A percentile compares a stretch with the other conserved stretches of the same genome.
Conservation (phyloP, 2,797 vertebrate genomes). For the Rhynchonycteris naso region DNA sequence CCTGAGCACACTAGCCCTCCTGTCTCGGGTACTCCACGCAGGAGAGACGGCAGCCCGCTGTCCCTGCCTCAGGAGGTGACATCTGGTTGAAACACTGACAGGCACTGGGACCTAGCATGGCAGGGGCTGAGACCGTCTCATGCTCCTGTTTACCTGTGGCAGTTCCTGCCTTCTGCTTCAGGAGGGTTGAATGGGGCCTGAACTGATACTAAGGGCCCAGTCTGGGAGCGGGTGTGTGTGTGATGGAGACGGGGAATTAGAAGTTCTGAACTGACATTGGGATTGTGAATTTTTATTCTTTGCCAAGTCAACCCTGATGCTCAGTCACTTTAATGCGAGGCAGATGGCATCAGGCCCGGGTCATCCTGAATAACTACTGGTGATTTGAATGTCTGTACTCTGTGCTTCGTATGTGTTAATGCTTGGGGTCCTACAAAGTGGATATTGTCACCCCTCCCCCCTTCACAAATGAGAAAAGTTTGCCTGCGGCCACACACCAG, state of each 20-base stretch:
- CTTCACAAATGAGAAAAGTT: background rate
- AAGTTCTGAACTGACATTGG: background rate
- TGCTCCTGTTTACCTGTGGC: no score
- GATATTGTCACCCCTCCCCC: background rate
- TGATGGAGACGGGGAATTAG: no score
- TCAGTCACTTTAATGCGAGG: background rate
- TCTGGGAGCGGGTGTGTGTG: no score
- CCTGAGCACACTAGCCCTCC: background rate
- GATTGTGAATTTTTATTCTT: background rate
- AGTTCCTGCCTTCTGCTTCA: no score
- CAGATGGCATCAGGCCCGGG: background rate
- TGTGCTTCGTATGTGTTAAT: fast-evolving
- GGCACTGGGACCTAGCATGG: background rate
- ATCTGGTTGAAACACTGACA: background rate
- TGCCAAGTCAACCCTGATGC: background rate
- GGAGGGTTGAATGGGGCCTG: background rate
- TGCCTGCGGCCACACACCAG: background rate
- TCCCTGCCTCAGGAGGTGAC: background rate
- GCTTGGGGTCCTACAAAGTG: no score
- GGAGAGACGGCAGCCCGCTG: background rate
- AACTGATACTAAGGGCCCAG: fast-evolving
- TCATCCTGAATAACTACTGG: background rate
- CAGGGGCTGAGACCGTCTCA: background rate
- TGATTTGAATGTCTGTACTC: background rate
- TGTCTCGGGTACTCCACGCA: fast-evolving